Evolutionary conservation across 1,140 invertebrate genomes (phyloP).

Genomic region (Drosophila cardini): DNA sequence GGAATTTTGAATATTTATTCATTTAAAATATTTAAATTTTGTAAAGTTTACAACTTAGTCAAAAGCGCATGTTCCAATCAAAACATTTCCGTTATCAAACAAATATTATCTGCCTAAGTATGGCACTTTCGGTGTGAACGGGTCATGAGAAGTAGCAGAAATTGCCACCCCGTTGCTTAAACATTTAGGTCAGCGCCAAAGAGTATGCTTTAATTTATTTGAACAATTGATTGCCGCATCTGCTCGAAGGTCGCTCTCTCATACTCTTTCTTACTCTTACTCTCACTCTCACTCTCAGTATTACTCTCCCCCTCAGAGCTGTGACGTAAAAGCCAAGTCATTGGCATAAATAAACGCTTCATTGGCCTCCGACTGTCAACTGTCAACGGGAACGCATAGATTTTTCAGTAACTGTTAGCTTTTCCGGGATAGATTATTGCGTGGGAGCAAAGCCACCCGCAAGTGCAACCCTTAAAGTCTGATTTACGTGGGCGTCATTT

Average conservation of each 20-base stretch:
- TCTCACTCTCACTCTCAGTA: constrained; percentile 13
- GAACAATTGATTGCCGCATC: constrained; percentile 48
- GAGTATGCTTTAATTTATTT: constrained; percentile 72
- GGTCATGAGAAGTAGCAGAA: constrained; percentile 16
- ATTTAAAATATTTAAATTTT: too few species aligned
- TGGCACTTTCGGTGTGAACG: constrained; percentile 19
- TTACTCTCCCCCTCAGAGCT: constrained; percentile 4
- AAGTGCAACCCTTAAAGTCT: constrained; percentile 62
- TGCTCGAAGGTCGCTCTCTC: constrained; percentile 24
- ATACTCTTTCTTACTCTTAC: constrained; percentile 14
- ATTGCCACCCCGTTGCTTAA: constrained; percentile 55
- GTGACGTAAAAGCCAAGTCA: constrained; percentile 53
- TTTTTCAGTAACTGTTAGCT: constrained; percentile 36
- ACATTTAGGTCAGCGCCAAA: constrained; percentile 70
- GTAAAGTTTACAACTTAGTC: too few species aligned
- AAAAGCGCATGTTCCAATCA: too few species aligned
- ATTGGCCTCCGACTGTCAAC: constrained; percentile 33
- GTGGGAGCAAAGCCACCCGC: constrained; percentile 30
- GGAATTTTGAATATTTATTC: too few species aligned
- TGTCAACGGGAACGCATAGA: constrained; percentile 49
- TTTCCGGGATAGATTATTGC: constrained; percentile 32
- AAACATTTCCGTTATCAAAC: too few species aligned
- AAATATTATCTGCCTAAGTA: background rate
- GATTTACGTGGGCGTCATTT: constrained; percentile 59
- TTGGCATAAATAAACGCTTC: constrained; percentile 72